Conservation (phyloP, 2,113 vertebrate genomes). For the Chascanopsetta lugubris region DNA sequence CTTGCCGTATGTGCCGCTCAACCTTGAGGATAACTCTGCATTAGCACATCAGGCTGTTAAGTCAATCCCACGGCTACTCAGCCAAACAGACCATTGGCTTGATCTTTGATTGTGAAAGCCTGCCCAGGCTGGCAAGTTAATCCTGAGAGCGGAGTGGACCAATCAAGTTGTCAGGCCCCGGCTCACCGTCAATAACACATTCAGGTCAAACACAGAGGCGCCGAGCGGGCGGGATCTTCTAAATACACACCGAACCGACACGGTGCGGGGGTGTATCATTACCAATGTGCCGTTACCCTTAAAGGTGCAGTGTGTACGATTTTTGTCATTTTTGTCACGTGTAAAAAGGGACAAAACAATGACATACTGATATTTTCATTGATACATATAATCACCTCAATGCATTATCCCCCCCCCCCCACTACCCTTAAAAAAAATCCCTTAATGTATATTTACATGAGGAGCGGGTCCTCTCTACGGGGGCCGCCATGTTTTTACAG, state of each 20-base stretch:
- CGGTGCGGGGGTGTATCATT: no score
- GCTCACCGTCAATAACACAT: conserved; percentile 67
- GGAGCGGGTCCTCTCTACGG: no score
- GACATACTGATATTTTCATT: no score
- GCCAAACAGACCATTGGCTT: conserved; percentile 70
- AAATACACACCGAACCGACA: conserved; percentile 6
- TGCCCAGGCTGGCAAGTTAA: conserved; percentile 72
- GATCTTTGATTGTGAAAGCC: conserved; percentile 76
- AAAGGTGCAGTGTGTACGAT: no score
- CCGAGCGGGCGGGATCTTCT: conserved; percentile 19
- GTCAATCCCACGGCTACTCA: conserved; percentile 76
- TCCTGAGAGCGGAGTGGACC: conserved; percentile 61
- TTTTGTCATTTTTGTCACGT: no score
- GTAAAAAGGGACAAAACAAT: no score
- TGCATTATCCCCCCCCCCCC: no score
- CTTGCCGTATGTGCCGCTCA: conserved; percentile 59
- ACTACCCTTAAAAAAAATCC: no score
- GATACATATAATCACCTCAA: no score
- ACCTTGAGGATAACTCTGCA: conserved; percentile 76
- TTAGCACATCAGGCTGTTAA: conserved; percentile 74
- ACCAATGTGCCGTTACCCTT: no score
- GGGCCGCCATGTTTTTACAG: no score
- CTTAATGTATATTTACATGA: no score
- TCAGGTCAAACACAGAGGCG: conserved; percentile 63
- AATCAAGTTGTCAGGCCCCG: conserved; percentile 72